These are phyloP conservation scores for Ectropis crepuscularia DNA, from an alignment of 2,888 invertebrate genomes.

Conservation along the genomic window DNA sequence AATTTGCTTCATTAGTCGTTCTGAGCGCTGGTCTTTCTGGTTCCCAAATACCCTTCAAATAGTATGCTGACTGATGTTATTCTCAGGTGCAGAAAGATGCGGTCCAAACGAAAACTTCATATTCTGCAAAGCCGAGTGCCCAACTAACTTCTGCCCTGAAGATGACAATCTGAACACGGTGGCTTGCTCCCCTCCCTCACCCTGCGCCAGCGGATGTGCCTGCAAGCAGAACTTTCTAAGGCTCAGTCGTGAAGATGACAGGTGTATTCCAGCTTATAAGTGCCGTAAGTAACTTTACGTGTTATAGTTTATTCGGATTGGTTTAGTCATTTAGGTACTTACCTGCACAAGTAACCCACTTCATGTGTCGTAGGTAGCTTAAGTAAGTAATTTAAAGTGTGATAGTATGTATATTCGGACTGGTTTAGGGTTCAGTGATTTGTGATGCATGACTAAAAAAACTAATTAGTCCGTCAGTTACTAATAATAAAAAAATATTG, in stretches of 20 bases:
- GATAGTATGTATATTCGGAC: too few species aligned
- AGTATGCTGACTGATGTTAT: not conserved
- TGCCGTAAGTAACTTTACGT: constrained; percentile 51
- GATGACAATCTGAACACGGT: constrained; percentile 46
- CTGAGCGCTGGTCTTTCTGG: too few species aligned
- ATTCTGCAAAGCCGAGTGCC: constrained; percentile 51
- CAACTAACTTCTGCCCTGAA: constrained; percentile 52
- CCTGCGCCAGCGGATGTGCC: constrained; percentile 61
- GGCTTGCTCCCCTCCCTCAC: constrained; percentile 49
- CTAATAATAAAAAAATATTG: too few species aligned
- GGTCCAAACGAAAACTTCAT: constrained; percentile 52
- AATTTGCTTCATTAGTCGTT: too few species aligned
- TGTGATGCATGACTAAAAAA: too few species aligned
- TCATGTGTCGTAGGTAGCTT: too few species aligned
- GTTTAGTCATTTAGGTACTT: constrained; percentile 12
- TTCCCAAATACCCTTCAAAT: too few species aligned
- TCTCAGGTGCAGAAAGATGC: constrained; percentile 32
- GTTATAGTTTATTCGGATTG: not conserved
- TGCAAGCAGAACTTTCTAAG: constrained; percentile 50
- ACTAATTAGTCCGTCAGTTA: too few species aligned
- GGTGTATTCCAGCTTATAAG: constrained; percentile 39
- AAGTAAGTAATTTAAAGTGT: too few species aligned
- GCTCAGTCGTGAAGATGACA: constrained; percentile 18
- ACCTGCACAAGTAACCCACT: not conserved
- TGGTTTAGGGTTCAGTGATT: too few species aligned